Evolutionary conservation across 2,888 invertebrate species (phyloP), one percentile per base, ranked within the genome.

Genomic region (Volucella inanis): DNA sequence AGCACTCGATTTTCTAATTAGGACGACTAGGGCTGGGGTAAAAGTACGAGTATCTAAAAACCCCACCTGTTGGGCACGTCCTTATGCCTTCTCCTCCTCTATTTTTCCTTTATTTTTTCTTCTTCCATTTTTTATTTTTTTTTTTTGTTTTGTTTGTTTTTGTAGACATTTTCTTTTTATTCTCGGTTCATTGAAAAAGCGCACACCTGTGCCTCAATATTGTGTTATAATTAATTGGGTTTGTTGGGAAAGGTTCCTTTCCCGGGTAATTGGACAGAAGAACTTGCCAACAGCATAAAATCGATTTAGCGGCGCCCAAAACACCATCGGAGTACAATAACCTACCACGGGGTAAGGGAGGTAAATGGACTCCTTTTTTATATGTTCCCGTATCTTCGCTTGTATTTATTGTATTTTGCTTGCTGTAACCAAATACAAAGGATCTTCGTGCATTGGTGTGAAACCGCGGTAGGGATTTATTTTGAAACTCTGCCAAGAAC

Each of bases 401-500:
- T 22, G 8, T 38, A 10, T 18, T 38, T 18, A 47, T 12, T n/a
- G 12, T 31, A 52, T 72, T 64, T 64, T n/a, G 31, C 55, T n/a
- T 47, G 47, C 61, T 70, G 47, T 76, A 41, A 52, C 9, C 59
- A 49, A 38, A 75, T 49, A 84, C 84, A 84, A 84, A 84, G 80
- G 80, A 80, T 54, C 71, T 31, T 39, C 15, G 49, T 47, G 57
- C 68, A 68, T 65, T 84, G 75, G 84, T 70, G 80, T 75, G 75
- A 75, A 79, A 75, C 75, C 70, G 75, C 84, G 75, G 67, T 67
- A 72, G 65, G 75, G 80, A 75, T 80, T 84, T 71, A 84, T 84
- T 75, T 84, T 84, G 84, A 84, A 80, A 84, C 61, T 80, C 61
- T 84, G 84, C 84, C 84, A 84, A 80, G 78, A 84, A 70, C 55